These are phyloP conservation scores for Poeciliopsis occidentalis DNA, from an alignment of 2,113 vertebrate genomes.

Conservation along the genomic window DNA sequence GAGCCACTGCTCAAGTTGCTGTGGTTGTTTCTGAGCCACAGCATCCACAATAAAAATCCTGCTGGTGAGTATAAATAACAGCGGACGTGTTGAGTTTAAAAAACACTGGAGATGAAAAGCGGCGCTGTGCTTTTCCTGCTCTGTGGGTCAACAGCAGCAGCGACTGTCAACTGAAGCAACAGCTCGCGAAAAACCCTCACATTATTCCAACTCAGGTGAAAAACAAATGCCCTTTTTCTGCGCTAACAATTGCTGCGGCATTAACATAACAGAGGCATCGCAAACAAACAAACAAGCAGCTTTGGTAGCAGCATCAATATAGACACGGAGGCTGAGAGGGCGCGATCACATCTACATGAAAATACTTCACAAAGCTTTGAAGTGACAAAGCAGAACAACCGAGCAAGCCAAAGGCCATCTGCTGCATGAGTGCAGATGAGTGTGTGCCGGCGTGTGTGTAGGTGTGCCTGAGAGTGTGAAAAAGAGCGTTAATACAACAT, in stretches of 20 bases:
- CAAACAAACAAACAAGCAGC: constrained; percentile 65
- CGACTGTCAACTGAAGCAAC: constrained; percentile 7
- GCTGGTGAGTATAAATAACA: constrained; percentile 10
- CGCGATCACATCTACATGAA: constrained; percentile 61
- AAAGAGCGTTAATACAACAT: constrained; percentile 47
- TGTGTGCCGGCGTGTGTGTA: constrained; percentile 5
- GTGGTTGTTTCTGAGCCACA: background rate
- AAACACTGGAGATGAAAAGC: constrained; percentile 5
- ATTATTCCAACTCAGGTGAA: constrained; percentile 14
- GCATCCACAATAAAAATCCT: constrained; percentile 4
- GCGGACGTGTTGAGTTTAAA: constrained; percentile 14
- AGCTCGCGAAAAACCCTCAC: background rate
- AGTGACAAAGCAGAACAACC: constrained; percentile 71
- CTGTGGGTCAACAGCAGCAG: constrained; percentile 26
- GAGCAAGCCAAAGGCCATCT: constrained; percentile 73
- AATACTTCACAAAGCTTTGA: constrained; percentile 70
- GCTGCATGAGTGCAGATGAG: constrained; percentile 26
- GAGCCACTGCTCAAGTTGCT: constrained; percentile 8
- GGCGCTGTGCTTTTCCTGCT: constrained; percentile 15
- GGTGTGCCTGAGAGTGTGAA: constrained; percentile 1
- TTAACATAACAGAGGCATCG: constrained; percentile 45
- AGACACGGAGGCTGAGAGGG: constrained; percentile 46
- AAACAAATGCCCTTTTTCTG: constrained; percentile 51
- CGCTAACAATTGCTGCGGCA: constrained; percentile 37
- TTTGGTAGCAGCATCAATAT: constrained; percentile 56